These are phyloP conservation scores for Stomatorhinus walkeri DNA, from an alignment of 2,797 vertebrate species.

Conservation along the genomic window DNA sequence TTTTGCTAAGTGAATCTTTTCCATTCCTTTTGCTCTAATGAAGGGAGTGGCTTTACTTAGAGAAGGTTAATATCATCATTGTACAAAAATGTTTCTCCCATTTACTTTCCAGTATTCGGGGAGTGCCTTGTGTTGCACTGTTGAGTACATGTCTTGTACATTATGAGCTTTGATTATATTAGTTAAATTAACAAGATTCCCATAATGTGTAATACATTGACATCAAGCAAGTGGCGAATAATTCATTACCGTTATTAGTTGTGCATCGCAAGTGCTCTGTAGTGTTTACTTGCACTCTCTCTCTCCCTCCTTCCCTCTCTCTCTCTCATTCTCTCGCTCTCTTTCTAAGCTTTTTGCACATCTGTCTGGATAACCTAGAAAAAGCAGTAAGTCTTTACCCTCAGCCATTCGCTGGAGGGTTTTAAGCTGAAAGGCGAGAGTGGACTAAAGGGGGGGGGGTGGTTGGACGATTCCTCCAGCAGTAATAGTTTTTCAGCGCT, in stretches of 20 bases:
- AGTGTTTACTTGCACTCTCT: background rate
- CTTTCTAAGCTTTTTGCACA: background rate
- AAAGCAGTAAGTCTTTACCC: slow-evolving; percentile 48
- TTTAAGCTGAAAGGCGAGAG: slow-evolving; percentile 42
- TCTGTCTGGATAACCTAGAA: background rate
- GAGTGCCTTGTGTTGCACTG: background rate
- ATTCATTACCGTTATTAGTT: background rate
- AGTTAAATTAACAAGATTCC: background rate
- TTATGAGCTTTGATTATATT: background rate
- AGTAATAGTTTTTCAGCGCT: slow-evolving; percentile 55
- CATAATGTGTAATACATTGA: background rate
- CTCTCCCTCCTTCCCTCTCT: background rate
- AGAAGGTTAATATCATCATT: background rate
- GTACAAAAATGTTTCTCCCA: background rate
- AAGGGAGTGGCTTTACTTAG: background rate
- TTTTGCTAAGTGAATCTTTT: background rate
- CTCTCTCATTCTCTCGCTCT: background rate
- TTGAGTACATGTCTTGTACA: background rate
- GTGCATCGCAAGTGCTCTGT: background rate
- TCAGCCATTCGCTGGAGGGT: slow-evolving; percentile 41
- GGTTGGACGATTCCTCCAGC: slow-evolving; percentile 41
- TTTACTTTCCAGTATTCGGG: background rate
- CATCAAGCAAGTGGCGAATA: background rate
- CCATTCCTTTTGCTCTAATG: background rate
- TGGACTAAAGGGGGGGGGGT: background rate